Percentiles rank a stretch among this genome's conserved stretches.
phyloP scores from a whole-genome alignment of 2,113 vertebrate species.

The Phalacrocorax aristotelis region DNA sequence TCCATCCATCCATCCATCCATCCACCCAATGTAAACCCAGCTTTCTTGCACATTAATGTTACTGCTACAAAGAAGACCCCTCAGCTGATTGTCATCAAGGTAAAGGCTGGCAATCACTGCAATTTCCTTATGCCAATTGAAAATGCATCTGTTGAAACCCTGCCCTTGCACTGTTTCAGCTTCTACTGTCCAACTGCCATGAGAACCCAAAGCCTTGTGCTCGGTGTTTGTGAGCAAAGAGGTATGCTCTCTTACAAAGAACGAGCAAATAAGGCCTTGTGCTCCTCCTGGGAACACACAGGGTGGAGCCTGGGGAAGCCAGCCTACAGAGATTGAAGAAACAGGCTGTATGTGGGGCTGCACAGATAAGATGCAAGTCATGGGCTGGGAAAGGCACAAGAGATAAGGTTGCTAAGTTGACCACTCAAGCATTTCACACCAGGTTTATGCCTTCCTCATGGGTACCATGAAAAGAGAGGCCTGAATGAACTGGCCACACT shows the following conservation, averaged over 20 bases:
- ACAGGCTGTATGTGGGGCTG: background rate
- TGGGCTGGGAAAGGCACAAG: background rate
- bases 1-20: no score
- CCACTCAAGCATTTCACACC: background rate
- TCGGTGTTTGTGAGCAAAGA: background rate
- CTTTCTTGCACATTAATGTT: background rate
- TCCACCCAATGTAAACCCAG: background rate
- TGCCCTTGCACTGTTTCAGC: background rate
- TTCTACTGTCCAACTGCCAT: background rate
- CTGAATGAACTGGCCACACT: background rate
- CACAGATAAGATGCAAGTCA: background rate
- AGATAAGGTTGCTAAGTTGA: background rate
- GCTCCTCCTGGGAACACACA: background rate
- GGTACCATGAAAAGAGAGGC: background rate
- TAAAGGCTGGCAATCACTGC: background rate
- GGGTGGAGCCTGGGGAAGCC: background rate
- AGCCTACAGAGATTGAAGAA: background rate
- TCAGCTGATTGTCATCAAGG: background rate
- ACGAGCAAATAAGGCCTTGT: background rate
- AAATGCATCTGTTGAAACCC: background rate
- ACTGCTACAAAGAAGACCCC: background rate
- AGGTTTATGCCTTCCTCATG: background rate
- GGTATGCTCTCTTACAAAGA: background rate
- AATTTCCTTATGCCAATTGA: background rate
- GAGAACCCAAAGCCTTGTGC: background rate